phyloP scores from a whole-genome alignment of 1,140 invertebrate species.

The Drosophila burlai region DNA sequence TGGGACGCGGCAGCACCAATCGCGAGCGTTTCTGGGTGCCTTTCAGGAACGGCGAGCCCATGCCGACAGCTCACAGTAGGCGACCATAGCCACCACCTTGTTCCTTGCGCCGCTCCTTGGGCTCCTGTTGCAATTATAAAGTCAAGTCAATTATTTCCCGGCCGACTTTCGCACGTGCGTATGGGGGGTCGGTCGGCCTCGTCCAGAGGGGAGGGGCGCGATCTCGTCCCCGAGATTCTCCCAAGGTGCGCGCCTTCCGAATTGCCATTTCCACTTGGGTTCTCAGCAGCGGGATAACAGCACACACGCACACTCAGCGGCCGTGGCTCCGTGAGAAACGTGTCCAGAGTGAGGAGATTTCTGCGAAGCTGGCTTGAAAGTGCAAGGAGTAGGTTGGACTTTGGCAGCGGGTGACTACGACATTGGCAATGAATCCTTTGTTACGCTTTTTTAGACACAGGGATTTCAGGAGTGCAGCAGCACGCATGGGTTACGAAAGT shows the following conservation, averaged over 20 bases:
- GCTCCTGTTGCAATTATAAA: slow-evolving; percentile 72
- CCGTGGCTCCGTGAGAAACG: slow-evolving; percentile 63
- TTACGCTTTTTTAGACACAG: not conserved
- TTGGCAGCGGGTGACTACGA: slow-evolving; percentile 44
- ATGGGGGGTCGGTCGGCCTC: slow-evolving; percentile 64
- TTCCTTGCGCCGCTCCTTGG: not conserved
- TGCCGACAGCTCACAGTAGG: slow-evolving; percentile 67
- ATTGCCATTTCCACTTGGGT: slow-evolving; percentile 67
- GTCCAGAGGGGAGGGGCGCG: slow-evolving; percentile 51
- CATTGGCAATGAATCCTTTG: slow-evolving; percentile 17
- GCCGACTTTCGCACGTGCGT: slow-evolving; percentile 77
- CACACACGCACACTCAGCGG: slow-evolving; percentile 11
- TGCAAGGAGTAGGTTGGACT: slow-evolving; percentile 14
- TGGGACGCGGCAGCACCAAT: slow-evolving; percentile 72
- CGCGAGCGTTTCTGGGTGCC: slow-evolving; percentile 63
- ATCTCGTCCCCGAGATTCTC: slow-evolving; percentile 22
- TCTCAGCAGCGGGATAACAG: slow-evolving; percentile 74
- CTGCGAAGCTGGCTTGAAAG: not conserved
- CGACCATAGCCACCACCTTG: slow-evolving; percentile 27
- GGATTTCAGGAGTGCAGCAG: slow-evolving; percentile 1
- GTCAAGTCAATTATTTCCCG: slow-evolving; percentile 78
- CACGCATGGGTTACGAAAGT: slow-evolving; percentile 27
- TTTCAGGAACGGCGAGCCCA: slow-evolving; percentile 40
- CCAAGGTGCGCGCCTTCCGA: slow-evolving; percentile 39
- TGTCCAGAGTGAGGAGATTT: slow-evolving; percentile 9